Conservation (phyloP, 1,140 invertebrate species). For the Eubasilissa regina region DNA sequence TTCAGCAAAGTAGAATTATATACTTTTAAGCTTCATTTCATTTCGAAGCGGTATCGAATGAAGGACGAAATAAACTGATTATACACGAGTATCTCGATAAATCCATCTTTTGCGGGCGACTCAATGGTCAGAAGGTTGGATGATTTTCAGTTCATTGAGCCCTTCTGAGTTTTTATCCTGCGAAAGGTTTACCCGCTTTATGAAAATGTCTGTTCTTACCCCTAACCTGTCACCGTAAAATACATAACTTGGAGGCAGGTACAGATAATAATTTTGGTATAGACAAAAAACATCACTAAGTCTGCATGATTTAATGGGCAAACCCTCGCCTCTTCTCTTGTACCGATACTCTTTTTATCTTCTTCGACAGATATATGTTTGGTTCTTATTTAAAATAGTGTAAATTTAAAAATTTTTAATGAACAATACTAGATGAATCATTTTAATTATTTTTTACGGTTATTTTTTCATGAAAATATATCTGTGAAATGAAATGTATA, state of each 20-base stretch:
- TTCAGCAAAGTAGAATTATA: conserved; percentile 11
- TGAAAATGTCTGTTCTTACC: conserved; percentile 45
- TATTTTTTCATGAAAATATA: too few relatives aligned
- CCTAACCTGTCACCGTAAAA: conserved; percentile 39
- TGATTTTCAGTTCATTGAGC: conserved; percentile 52
- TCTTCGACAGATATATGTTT: not conserved
- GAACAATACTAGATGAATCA: too few relatives aligned
- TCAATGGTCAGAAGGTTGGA: conserved; percentile 56
- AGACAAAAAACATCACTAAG: conserved; percentile 8
- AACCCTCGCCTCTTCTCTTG: not conserved
- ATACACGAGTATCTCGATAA: conserved; percentile 58
- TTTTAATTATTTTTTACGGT: too few relatives aligned
- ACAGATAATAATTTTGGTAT: conserved; percentile 24
- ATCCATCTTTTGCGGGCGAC: conserved; percentile 55
- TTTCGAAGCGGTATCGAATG: not conserved
- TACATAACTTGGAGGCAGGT: conserved; percentile 27
- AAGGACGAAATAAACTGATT: conserved; percentile 51
- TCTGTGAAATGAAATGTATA: too few relatives aligned
- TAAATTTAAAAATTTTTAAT: not conserved
- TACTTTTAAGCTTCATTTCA: conserved; percentile 20
- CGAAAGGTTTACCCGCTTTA: conserved; percentile 28
- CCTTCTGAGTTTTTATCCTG: conserved; percentile 12
- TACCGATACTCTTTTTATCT: not conserved
- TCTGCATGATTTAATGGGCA: not conserved
- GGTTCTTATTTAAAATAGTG: not conserved